These are phyloP conservation scores for Tamandua tetradactyla DNA, from an alignment of 2,797 vertebrate genomes.

Conservation along the genomic window DNA sequence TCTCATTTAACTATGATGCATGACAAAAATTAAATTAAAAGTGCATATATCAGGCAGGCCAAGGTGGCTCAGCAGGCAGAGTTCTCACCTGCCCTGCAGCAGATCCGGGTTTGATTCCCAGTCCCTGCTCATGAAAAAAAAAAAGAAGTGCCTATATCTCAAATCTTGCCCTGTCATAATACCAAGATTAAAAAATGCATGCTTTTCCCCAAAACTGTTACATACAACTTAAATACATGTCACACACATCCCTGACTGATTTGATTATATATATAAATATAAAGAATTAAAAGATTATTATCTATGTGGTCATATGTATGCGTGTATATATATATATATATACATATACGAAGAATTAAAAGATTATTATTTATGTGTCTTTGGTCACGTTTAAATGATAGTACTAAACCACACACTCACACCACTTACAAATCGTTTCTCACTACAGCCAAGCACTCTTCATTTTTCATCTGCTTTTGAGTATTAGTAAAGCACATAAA, in stretches of 20 bases:
- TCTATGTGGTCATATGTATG: no score
- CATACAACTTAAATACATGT: neutral
- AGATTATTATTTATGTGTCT: neutral
- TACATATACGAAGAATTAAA: neutral
- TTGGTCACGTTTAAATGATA: neutral
- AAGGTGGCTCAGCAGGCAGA: no score
- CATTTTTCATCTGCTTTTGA: neutral
- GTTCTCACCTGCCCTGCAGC: no score
- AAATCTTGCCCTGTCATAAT: neutral
- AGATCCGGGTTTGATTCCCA: no score
- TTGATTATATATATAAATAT: neutral
- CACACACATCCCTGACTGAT: neutral
- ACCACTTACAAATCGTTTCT: neutral
- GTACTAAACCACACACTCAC: neutral
- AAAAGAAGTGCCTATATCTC: no score
- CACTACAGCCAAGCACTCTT: neutral
- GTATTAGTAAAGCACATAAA: neutral
- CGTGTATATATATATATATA: neutral
- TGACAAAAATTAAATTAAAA: conserved; percentile 3
- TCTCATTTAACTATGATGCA: neutral
- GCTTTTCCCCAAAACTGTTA: neutral
- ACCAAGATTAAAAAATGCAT: neutral
- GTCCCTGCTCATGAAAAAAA: no score
- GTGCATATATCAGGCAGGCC: neutral
- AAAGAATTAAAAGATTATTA: neutral